Evolutionary conservation across 2,888 invertebrate species (phyloP).

Genomic region (Microplitis manilae): DNA sequence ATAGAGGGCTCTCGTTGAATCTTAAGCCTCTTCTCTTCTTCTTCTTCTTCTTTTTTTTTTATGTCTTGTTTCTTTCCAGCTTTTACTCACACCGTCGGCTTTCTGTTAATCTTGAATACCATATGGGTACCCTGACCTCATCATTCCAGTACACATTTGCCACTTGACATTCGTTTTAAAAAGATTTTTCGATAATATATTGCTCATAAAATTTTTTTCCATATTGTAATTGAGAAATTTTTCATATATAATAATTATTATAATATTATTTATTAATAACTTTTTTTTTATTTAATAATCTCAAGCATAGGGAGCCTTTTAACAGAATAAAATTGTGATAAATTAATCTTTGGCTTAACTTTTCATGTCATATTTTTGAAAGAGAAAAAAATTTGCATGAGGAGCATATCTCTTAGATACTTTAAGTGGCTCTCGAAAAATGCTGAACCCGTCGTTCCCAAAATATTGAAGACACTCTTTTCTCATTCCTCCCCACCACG

Average conservation of each 20-base stretch:
- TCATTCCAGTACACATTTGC: background rate
- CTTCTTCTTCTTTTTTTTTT: background rate
- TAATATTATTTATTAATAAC: background rate
- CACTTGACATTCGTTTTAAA: background rate
- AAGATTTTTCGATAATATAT: background rate
- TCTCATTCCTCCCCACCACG: conserved; percentile 43
- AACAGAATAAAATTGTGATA: background rate
- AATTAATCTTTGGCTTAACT: conserved; percentile 3
- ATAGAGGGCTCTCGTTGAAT: background rate
- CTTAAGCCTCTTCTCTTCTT: background rate
- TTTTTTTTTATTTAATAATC: background rate
- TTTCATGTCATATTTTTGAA: background rate
- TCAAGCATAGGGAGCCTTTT: background rate
- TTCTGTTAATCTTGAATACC: background rate
- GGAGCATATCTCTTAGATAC: conserved; percentile 47
- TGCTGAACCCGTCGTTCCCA: conserved; percentile 59
- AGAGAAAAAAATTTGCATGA: conserved; percentile 31
- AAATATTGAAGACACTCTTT: conserved; percentile 52
- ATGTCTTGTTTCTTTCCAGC: background rate
- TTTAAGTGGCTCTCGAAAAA: conserved; percentile 59
- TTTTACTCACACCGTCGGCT: background rate
- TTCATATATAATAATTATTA: background rate
- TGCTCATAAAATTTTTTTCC: background rate
- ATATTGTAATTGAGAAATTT: background rate
- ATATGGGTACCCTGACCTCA: background rate